phyloP scores from a whole-genome alignment of 2,113 vertebrate species.

The Helogale parvula region DNA sequence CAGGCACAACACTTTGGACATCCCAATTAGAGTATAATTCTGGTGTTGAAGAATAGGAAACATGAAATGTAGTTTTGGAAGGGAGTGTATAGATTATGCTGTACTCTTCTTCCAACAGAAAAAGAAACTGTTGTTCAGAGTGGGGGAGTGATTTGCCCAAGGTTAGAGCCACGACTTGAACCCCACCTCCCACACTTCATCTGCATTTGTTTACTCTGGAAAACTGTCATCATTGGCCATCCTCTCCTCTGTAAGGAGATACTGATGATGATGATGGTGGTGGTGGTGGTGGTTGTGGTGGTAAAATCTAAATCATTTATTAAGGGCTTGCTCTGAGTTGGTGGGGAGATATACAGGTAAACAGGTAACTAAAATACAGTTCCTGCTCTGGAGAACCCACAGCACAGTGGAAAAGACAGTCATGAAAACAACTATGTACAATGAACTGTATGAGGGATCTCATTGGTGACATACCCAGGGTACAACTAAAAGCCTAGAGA shows the following conservation, averaged over 20 bases:
- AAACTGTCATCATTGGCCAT: not conserved
- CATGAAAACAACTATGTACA: not conserved
- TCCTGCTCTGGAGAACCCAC: not conserved
- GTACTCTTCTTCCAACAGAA: not conserved
- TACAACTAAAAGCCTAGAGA: not conserved
- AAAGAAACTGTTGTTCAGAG: not conserved
- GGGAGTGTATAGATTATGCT: not conserved
- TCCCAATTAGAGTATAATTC: slow-evolving; percentile 19
- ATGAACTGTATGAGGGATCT: not conserved
- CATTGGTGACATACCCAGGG: too few relatives aligned
- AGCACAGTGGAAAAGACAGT: not conserved
- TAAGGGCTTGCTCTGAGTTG: not conserved
- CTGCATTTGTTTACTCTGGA: not conserved
- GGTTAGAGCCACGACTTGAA: not conserved
- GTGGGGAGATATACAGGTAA: not conserved
- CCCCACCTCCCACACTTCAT: not conserved
- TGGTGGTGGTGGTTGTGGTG: not conserved
- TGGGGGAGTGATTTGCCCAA: not conserved
- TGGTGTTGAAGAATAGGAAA: not conserved
- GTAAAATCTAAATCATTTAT: not conserved
- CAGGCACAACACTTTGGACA: slow-evolving; percentile 30
- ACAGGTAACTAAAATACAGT: not conserved
- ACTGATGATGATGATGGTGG: not conserved
- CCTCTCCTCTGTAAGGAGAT: not conserved
- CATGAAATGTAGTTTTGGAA: not conserved